Base-by-base conservation (phyloP, 2,888 invertebrate genomes). In the Achlya flavicornis region DNA sequence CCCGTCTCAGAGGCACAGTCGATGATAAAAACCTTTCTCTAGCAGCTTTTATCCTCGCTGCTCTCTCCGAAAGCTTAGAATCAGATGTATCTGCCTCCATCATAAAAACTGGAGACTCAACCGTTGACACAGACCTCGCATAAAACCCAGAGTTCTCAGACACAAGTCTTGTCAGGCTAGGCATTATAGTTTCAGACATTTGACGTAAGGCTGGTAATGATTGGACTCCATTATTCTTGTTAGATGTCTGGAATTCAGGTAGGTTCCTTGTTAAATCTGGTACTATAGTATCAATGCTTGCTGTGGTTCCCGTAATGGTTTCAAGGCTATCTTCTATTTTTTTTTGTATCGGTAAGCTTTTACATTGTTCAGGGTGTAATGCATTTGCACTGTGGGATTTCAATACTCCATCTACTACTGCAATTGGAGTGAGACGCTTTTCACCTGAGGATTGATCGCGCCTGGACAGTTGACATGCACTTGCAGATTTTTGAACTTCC, bases 21-120 rank as follows among this genome's bases (percentile, higher is more conserved):
- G 94, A 92, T 0, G 94, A 91, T 12, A 97, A 81, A 74, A 97
- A 97, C 71, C 95, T 95, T 74, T 97, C 96, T 77, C 96, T 96
- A 0, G 97, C 97, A 65, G 94, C 95, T 71, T 95, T 94, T 11
- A 97, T 87, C 69, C 95, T 95, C n/a, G 94, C 91, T 0, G 96
- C 95, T 66, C 93, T 84, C 58, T 92, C 93, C 0, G 93, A 73
- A 92, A 94, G 72, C 87, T 88, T 75, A 81, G 93, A 59, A 82
- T 81, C 66, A 26, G 82, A 63, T 38, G 78, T 73, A 26, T 83
- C 85, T 33, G 81, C 70, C 19, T 90, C 87, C 59, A 71, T 70
- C 5, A 73, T 74, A 7, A 76, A 69, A 1, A 66, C 71, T 2
- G 87, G 77, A 0, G 83, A 57, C 2, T 89, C 90, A 3, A 83